phyloP scores from a whole-genome alignment of 2,113 vertebrate genomes.

The Thermophis baileyi region DNA sequence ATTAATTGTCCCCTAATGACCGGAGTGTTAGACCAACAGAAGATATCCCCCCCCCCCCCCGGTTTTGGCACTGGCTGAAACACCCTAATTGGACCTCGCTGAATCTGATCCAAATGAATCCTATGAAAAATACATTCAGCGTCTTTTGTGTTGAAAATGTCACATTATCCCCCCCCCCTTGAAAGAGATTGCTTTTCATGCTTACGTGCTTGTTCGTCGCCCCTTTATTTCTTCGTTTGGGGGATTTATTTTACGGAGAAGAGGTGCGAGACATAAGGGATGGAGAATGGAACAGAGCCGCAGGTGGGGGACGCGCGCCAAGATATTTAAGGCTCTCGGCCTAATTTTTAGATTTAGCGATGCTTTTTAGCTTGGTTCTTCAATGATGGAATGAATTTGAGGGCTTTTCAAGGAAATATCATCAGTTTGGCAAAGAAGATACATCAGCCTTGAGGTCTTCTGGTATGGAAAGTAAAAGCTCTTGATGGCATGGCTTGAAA shows the following conservation, averaged over 20 bases:
- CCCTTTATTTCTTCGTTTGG: not conserved
- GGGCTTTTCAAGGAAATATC: not conserved
- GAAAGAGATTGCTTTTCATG: not conserved
- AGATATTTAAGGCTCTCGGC: not conserved
- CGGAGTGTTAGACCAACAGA: not conserved
- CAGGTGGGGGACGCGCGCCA: not conserved
- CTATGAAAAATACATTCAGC: not conserved
- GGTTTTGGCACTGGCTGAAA: not conserved
- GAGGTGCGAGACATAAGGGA: not conserved
- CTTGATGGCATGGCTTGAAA: not conserved
- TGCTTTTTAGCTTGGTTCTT: not conserved
- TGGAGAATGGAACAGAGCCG: not conserved
- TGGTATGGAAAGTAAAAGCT: not conserved
- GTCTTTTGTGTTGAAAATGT: not conserved
- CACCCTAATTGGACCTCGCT: not conserved
- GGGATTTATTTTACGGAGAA: not conserved
- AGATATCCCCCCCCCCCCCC: accelerated
- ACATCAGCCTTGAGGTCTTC: not conserved
- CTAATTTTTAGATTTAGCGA: not conserved
- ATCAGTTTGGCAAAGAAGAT: not conserved
- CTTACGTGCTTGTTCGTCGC: not conserved
- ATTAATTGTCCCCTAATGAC: not conserved
- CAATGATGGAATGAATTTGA: not conserved
- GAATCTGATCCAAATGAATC: not conserved
- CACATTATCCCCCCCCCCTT: not conserved